Percentiles rank a stretch among this genome's conserved stretches.
phyloP scores from a whole-genome alignment of 2,113 vertebrate genomes.

The Bathybates hornii region DNA sequence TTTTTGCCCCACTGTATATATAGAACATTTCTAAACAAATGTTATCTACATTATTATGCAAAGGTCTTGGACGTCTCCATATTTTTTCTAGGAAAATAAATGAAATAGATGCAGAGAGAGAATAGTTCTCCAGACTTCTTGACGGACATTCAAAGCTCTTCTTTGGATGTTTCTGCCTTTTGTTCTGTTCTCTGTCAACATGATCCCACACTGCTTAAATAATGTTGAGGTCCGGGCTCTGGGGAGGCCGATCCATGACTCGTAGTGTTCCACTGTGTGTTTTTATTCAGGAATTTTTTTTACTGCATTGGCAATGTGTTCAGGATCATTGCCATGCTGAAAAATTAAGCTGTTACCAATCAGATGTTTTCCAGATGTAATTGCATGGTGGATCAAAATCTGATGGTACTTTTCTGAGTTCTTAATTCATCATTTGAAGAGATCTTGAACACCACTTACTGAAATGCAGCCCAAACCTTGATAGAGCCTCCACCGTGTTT shows the following conservation, averaged over 20 bases:
- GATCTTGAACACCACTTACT: neutral
- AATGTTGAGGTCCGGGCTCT: neutral
- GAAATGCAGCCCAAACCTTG: neutral
- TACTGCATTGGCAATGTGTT: neutral
- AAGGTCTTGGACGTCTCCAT: neutral
- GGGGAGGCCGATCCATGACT: neutral
- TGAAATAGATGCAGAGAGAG: neutral
- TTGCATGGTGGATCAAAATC: neutral
- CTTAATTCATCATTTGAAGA: neutral
- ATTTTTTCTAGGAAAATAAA: neutral
- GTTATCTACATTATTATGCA: neutral
- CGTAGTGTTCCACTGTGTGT: neutral
- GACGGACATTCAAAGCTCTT: neutral
- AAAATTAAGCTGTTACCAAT: neutral
- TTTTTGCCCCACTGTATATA: too few species aligned
- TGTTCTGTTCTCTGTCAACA: neutral
- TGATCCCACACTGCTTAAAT: neutral
- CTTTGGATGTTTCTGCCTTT: neutral
- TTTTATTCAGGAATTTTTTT: neutral
- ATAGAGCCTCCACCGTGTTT: neutral
- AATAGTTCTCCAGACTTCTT: neutral
- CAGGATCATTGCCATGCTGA: neutral
- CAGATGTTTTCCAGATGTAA: neutral
- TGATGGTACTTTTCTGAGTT: neutral
- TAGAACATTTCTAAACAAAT: neutral